phyloP scores from a whole-genome alignment of 2,113 vertebrate species.

The Pelobates fuscus region DNA sequence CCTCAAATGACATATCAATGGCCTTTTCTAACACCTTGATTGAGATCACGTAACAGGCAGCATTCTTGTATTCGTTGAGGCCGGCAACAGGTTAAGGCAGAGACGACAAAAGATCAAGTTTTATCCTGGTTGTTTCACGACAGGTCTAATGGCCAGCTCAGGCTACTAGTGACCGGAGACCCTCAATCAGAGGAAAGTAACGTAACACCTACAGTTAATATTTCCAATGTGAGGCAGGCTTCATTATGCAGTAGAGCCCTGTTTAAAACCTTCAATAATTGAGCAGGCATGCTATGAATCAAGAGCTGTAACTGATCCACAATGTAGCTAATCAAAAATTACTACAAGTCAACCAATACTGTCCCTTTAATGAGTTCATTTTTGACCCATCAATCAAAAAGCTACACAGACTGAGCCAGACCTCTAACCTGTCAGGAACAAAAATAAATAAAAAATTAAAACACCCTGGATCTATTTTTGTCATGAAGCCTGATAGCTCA shows the following conservation, averaged over 20 bases:
- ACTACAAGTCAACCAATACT: constrained; percentile 1
- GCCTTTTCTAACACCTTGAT: not conserved
- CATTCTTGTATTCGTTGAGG: not conserved
- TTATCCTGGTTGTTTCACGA: too few species aligned
- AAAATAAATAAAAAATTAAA: not conserved
- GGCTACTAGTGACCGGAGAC: not conserved
- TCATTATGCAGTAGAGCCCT: constrained; percentile 18
- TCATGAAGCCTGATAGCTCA: not conserved
- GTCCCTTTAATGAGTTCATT: constrained; percentile 23
- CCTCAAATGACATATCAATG: constrained; percentile 6
- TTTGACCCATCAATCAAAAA: constrained; percentile 35
- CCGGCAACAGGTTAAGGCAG: not conserved
- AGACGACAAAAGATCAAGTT: not conserved
- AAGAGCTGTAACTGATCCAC: constrained; percentile 10
- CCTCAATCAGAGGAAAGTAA: constrained; percentile 17
- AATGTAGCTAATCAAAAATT: constrained; percentile 10
- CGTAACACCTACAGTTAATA: not conserved
- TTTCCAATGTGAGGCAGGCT: not conserved
- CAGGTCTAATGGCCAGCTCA: not conserved
- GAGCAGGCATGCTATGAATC: constrained; percentile 1
- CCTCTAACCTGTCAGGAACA: constrained; percentile 26
- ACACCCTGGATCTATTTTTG: constrained; percentile 4
- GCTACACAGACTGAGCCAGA: constrained; percentile 17
- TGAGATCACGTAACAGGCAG: constrained; percentile 14
- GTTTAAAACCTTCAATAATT: constrained; percentile 29